These are phyloP conservation scores for Halichoerus grypus DNA, from an alignment of 2,113 vertebrate genomes.

Conservation along the genomic window DNA sequence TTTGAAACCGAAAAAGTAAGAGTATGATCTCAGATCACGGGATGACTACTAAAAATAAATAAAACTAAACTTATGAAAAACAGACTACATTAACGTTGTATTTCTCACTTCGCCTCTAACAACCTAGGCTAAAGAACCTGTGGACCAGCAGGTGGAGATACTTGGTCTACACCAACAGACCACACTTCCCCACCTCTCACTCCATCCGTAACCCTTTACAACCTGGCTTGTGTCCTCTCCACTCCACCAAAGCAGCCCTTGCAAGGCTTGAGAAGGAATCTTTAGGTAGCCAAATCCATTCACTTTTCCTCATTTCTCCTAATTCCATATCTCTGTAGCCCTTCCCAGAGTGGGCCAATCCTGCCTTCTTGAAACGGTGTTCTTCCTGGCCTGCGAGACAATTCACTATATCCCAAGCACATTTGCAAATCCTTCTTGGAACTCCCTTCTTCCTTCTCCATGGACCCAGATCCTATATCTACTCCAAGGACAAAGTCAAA, in stretches of 20 bases:
- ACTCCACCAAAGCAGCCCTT: not conserved
- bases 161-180: not conserved
- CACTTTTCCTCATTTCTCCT: not conserved
- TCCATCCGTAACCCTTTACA: not conserved
- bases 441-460: not conserved
- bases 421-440: not conserved
- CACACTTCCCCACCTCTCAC: not conserved
- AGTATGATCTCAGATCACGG: not conserved
- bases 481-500: constrained; percentile 39
- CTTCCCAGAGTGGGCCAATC: not conserved
- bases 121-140: not conserved
- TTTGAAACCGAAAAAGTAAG: constrained; percentile 29
- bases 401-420: not conserved
- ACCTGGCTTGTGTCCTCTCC: not conserved
- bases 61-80: constrained; percentile 9
- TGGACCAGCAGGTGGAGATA: not conserved
- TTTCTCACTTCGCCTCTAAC: not conserved
- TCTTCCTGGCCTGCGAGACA: not conserved
- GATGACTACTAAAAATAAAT: constrained; percentile 1
- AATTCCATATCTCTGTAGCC: not conserved
- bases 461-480: not conserved
- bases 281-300: not conserved
- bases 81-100: not conserved
- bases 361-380: not conserved
- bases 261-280: not conserved